Percentiles rank a stretch among this genome's conserved stretches.
phyloP scores from a whole-genome alignment of 2,113 vertebrate genomes.

The Arenaria interpres region DNA sequence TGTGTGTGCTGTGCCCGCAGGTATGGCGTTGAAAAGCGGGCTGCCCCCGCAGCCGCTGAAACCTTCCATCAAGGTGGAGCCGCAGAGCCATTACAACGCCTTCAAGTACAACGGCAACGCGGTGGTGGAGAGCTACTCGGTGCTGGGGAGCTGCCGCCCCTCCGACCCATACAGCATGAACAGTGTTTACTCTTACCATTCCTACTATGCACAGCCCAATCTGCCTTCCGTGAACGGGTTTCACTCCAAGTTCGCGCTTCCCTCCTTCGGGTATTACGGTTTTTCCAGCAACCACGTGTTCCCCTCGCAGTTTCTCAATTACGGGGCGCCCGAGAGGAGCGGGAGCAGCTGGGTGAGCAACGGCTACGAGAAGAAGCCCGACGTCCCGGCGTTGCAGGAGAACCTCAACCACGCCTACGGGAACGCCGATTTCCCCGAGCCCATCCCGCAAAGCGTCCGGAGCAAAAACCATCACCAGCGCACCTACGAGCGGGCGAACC shows the following conservation, averaged over 20 bases:
- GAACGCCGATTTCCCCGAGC: slow-evolving; percentile 76
- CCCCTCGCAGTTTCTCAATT: slow-evolving; percentile 85
- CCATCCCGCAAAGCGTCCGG: slow-evolving; percentile 28
- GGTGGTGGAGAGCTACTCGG: slow-evolving; percentile 83
- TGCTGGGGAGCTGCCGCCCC: slow-evolving; percentile 84
- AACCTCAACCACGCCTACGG: slow-evolving; percentile 80
- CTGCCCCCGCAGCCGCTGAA: slow-evolving; percentile 87
- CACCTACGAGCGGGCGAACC: slow-evolving; percentile 75
- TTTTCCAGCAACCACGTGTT: slow-evolving; percentile 88
- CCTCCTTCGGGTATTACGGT: slow-evolving; percentile 87
- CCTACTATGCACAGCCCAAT: slow-evolving; percentile 94
- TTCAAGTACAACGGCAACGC: slow-evolving; percentile 84
- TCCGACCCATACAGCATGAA: slow-evolving; percentile 88
- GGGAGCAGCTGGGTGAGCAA: slow-evolving; percentile 68
- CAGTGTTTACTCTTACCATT: slow-evolving; percentile 88
- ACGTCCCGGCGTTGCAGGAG: slow-evolving; percentile 82
- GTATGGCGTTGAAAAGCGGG: slow-evolving; percentile 70
- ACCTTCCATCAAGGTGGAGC: slow-evolving; percentile 88
- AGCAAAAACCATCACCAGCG: slow-evolving; percentile 77
- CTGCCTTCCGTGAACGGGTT: slow-evolving; percentile 91
- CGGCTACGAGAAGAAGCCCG: slow-evolving; percentile 86
- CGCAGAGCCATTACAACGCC: slow-evolving; percentile 78
- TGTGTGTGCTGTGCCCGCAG: slow-evolving; percentile 64
- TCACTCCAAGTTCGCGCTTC: slow-evolving; percentile 89
- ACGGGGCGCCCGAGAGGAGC: slow-evolving; percentile 74